phyloP scores from a whole-genome alignment of 2,797 vertebrate genomes.

The Hapalemur alaotrensis region DNA sequence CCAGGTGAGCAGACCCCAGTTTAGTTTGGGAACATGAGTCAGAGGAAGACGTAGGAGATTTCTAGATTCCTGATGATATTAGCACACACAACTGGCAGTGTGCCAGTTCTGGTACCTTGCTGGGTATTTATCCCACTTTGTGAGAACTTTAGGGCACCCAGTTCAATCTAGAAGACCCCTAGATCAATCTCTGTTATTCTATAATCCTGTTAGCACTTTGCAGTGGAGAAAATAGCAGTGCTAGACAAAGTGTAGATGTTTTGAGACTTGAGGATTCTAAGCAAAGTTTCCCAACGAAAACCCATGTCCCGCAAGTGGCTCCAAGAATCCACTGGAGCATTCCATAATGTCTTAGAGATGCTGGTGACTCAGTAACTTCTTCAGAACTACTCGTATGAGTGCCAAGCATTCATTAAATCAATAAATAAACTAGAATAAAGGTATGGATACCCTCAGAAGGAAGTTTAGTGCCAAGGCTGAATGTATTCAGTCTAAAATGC shows the following conservation, averaged over 20 bases:
- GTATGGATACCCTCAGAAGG: neutral
- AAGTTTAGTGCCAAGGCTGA: neutral
- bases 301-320: fast-evolving
- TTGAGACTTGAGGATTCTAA: neutral
- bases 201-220: neutral
- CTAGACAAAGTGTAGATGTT: neutral
- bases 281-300: neutral
- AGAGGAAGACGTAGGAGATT: neutral
- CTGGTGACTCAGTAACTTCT: neutral
- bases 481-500: neutral
- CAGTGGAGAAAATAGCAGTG: neutral
- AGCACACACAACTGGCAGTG: fast-evolving
- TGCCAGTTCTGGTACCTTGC: neutral
- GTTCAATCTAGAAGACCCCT: neutral
- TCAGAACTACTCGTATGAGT: neutral
- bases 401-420: neutral
- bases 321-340: neutral
- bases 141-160: neutral
- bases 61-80: neutral
- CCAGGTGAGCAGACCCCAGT: too few species aligned
- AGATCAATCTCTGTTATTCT: neutral
- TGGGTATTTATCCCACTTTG: neutral
- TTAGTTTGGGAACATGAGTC: too few species aligned
- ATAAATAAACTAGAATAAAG: neutral
- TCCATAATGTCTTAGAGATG: neutral